phyloP scores from a whole-genome alignment of 2,113 vertebrate species.

The Lophotis ruficrista region DNA sequence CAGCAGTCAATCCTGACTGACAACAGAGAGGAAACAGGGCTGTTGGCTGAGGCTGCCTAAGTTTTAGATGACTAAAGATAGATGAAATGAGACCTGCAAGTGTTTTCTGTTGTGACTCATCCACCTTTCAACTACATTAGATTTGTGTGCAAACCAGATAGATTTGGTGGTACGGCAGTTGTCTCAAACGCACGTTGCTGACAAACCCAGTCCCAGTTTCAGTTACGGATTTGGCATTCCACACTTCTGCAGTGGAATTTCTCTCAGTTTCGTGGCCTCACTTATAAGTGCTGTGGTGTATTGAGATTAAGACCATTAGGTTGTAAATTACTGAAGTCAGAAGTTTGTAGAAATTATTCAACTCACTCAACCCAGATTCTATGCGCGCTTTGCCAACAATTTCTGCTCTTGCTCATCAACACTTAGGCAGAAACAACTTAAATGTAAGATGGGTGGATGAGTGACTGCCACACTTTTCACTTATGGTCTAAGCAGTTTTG shows the following conservation, averaged over 20 bases:
- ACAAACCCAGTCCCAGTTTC: neutral
- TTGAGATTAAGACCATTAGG: neutral
- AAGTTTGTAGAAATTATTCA: neutral
- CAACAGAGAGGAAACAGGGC: neutral
- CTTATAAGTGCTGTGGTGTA: neutral
- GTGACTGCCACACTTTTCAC: neutral
- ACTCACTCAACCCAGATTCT: neutral
- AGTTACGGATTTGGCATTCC: neutral
- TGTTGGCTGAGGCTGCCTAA: neutral
- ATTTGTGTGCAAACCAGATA: neutral
- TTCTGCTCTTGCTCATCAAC: neutral
- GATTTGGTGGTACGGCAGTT: neutral
- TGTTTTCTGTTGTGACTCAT: neutral
- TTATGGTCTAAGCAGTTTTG: neutral
- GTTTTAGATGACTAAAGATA: neutral
- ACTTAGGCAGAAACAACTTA: neutral
- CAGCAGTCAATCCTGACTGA: neutral
- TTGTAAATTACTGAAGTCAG: neutral
- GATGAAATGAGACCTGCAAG: neutral
- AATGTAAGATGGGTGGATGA: neutral
- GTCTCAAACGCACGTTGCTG: neutral
- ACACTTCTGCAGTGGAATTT: neutral
- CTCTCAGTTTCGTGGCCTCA: neutral
- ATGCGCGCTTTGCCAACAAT: fast-evolving
- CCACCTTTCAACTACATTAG: neutral